A percentile compares a stretch with the other conserved stretches of the same genome.
Conservation (phyloP, 2,888 invertebrate genomes). For the Syrphus vitripennis region DNA sequence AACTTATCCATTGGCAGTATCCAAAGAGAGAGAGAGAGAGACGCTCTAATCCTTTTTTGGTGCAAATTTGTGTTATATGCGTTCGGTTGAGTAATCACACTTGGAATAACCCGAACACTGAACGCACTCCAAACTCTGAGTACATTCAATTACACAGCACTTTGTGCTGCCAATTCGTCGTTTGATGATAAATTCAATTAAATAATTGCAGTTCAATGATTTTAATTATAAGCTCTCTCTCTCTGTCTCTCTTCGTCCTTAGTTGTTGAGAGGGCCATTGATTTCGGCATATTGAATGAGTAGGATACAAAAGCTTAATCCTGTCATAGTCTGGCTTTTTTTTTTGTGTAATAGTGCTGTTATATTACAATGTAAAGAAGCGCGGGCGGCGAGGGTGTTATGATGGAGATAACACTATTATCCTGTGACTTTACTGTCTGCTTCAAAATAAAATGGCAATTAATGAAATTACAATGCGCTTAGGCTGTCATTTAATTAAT, state of each 20-base stretch:
- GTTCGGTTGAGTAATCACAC: conserved; percentile 66
- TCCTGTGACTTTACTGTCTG: conserved; percentile 21
- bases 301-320: conserved; percentile 36
- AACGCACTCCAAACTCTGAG: conserved; percentile 18
- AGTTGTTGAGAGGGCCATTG: conserved; percentile 56
- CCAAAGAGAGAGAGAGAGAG: background rate
- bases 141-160: conserved; percentile 62
- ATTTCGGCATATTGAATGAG: conserved; percentile 37
- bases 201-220: conserved; percentile 73
- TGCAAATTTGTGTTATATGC: conserved; percentile 40
- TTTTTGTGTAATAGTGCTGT: background rate
- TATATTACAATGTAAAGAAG: background rate
- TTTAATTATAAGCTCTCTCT: conserved; percentile 72
- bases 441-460: conserved; percentile 64
- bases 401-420: conserved; percentile 38
- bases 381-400: background rate
- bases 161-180: conserved; percentile 49
- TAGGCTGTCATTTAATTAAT: conserved; percentile 65
- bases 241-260: too few species aligned
- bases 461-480: conserved; percentile 68
- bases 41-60: conserved; percentile 52
- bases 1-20: background rate
- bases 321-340: conserved; percentile 7
- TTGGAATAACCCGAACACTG: conserved; percentile 34
- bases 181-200: conserved; percentile 72